Base-by-base conservation (phyloP, 1,140 invertebrate species). In the Hylaeus anthracinus region DNA sequence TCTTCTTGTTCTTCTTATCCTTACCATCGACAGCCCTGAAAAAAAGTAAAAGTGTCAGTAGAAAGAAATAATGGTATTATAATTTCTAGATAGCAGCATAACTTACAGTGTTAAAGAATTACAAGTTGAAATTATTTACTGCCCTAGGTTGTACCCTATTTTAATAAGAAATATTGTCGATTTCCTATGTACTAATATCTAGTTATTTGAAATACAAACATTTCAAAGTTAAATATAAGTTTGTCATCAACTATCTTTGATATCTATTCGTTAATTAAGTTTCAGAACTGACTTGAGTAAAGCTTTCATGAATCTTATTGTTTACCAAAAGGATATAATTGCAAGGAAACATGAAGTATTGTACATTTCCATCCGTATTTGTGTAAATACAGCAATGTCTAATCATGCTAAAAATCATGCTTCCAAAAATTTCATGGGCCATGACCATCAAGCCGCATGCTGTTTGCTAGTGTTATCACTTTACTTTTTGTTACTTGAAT, bases 1-100 rank as follows among this genome's bases (percentile, higher is more conserved):
- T 95, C 90, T 95, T 95, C 94, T 95, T 95, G 86, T 88, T 94
- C 89, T 95, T 94, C 91, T 95, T 95, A 83, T 94, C 94, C 92
- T 95, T 95, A 86, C 94, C 94, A 83, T 95, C 94, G 83, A 94
- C 94, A 70, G 93, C 84, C 90, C 94, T 95, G 93, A 88, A 94
- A 88, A 89, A 88, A 92, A 93, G 91, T 73, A 74, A 72, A 71
- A 77, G 66, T 26, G 63, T 84, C 51, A 66, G 26, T 81, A 86
- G 63, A 67, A 84, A 26, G 15, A 48, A 48, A 56, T 12, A 70
- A 39, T 37, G 14, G 14, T 14, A 1, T 53, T 64, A 12, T 45
- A 14, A 51, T 41, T n/a, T 51, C 5, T 39, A 64, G 1, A 65
- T 48, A n/a, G 43, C 43, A 60, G 37, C 37, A 37, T 41, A 64